A percentile compares a stretch with the other conserved stretches of the same genome.
These are phyloP conservation scores for Hirudinaria manillensis DNA, from an alignment of 2,888 invertebrate genomes.

Conservation along the genomic window DNA sequence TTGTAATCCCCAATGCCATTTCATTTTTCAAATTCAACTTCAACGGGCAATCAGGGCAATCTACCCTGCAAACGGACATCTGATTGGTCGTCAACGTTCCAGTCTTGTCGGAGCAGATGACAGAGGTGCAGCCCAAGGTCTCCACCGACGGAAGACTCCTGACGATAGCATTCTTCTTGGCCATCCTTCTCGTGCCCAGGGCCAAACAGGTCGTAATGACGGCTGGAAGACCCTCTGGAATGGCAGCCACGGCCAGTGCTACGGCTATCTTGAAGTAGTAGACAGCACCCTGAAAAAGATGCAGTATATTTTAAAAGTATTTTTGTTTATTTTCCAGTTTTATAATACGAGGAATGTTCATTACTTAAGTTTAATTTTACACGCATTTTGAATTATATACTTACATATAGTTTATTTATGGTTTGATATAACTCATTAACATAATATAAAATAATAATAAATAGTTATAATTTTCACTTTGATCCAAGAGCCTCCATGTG, in stretches of 20 bases:
- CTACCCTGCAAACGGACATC: constrained; percentile 91
- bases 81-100: constrained; percentile 98
- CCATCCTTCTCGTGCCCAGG: constrained; percentile 90
- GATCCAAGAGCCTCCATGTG: constrained; percentile 99
- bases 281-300: constrained; percentile 72
- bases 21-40: constrained; percentile 2
- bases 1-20: neutral
- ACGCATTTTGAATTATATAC: too few species aligned
- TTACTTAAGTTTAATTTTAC: too few species aligned
- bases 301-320: neutral
- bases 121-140: constrained; percentile 98
- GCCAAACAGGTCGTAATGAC: constrained; percentile 95
- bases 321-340: neutral
- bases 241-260: constrained; percentile 97
- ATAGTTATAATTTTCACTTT: constrained; percentile 59
- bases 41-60: neutral
- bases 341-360: too few species aligned
- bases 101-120: constrained; percentile 99
- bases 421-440: neutral
- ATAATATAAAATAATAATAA: neutral
- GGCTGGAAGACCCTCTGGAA: constrained; percentile 98
- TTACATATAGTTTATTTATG: too few species aligned
- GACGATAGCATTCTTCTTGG: constrained; percentile 96
- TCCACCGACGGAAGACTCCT: constrained; percentile 74
- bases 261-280: constrained; percentile 99